Evolutionary conservation across 2,797 vertebrate species (phyloP).

Genomic region (Euphonia xanthogaster): DNA sequence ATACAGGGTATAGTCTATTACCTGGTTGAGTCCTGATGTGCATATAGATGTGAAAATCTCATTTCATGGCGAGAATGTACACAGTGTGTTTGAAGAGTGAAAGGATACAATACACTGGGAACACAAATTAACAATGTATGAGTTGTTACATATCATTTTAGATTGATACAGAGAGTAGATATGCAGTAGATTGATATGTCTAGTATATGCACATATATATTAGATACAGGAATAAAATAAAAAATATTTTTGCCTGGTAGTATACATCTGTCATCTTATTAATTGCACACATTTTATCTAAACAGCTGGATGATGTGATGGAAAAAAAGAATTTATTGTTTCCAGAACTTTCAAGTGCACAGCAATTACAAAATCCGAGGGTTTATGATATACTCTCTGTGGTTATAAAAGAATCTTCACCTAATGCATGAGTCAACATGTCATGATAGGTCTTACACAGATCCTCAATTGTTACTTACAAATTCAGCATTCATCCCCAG

Average conservation of each 20-base stretch:
- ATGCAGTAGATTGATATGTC: not conserved
- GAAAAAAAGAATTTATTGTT: not conserved
- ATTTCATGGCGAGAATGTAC: not conserved
- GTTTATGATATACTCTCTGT: not conserved
- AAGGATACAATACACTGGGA: not conserved
- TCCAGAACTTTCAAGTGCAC: not conserved
- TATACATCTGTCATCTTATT: not conserved
- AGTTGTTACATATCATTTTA: not conserved
- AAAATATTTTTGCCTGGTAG: not conserved
- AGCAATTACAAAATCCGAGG: not conserved
- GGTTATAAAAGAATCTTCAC: not conserved
- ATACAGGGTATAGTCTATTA: not conserved
- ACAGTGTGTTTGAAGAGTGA: not conserved
- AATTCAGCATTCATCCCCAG: not conserved
- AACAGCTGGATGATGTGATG: not conserved
- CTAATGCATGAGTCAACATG: not conserved
- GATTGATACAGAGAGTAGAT: not conserved
- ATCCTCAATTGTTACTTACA: not conserved
- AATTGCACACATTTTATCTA: not conserved
- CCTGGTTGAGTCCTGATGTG: not conserved
- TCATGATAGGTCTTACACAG: not conserved
- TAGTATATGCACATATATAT: not conserved
- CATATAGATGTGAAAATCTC: not conserved
- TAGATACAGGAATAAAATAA: not conserved
- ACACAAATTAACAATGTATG: not conserved